Percentiles rank a stretch among this genome's conserved stretches.
These are phyloP conservation scores for Leptopilina myrica DNA, from an alignment of 2,888 invertebrate species.

Conservation along the genomic window DNA sequence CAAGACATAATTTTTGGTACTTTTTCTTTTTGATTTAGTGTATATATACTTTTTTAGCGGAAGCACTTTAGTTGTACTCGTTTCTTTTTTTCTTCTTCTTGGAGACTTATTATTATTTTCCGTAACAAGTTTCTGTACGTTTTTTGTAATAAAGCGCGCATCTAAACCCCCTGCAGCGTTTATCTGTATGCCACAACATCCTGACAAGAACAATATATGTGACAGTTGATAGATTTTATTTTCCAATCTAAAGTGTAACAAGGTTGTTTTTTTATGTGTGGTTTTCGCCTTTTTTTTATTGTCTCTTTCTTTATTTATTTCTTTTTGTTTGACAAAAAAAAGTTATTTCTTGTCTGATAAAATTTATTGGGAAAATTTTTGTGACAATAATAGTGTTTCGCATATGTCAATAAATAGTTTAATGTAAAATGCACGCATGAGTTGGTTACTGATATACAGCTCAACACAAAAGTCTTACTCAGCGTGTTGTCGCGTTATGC, in stretches of 20 bases:
- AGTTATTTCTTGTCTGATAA: background rate
- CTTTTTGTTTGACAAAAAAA: background rate
- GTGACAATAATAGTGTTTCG: background rate
- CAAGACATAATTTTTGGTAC: no score
- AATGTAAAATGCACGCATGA: constrained; percentile 23
- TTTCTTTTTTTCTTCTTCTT: background rate
- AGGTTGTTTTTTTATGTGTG: constrained; percentile 1
- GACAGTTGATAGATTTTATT: constrained; percentile 30
- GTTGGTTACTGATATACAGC: constrained; percentile 17
- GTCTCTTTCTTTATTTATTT: background rate
- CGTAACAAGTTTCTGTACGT: background rate
- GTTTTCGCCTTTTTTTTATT: background rate
- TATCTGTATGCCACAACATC: constrained; percentile 10
- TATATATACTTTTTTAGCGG: no score
- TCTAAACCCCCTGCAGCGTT: constrained; percentile 21
- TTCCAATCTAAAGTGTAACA: constrained; percentile 15
- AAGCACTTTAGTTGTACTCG: background rate
- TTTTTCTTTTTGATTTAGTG: no score
- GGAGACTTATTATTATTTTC: background rate
- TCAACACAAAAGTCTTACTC: background rate
- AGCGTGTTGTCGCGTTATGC: constrained; percentile 10
- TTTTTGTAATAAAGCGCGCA: constrained; percentile 3
- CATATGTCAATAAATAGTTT: background rate
- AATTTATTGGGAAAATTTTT: background rate
- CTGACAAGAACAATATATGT: constrained; percentile 22